Evolutionary conservation across 2,888 invertebrate species (phyloP), one percentile per base, ranked within the genome.

Genomic region (Tribolium freemani): DNA sequence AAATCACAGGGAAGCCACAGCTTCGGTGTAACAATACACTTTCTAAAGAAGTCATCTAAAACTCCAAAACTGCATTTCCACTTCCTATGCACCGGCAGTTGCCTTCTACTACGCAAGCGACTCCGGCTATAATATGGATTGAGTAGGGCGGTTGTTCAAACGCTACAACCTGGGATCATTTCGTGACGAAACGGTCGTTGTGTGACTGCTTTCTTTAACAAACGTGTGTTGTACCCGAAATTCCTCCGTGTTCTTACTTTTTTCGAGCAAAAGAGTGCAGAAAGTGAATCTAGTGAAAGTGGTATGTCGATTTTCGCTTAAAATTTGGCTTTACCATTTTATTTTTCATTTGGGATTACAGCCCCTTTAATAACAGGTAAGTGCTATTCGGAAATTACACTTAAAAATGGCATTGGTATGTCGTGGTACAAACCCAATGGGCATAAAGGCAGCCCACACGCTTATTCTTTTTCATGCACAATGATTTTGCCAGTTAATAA

Each of bases 61-160:
- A 38, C 48, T 63, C 63, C 10, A 38, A 45, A 54, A 64, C 30
- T 66, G 71, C 71, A 71, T 71, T 66, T 71, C 71, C 71, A 70
- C 70, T 71, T 71, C 71, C 66, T 57, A 64, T 71, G 71, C 71
- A 71, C 53, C 53, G 56, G 31, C 26, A 26, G 26, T 16, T 58
- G 76, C 54, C 54, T 60, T 73, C 78, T 73, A 79, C 73, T 78
- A 79, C 78, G 79, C 79, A 79, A 77, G 79, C 73, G 76, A 78
- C 77, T 77, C 75, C 76, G 76, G 72, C 75, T 76, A 75, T 78
- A 77, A 77, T 79, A 79, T 79, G 78, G 79, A 79, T 79, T 79
- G 79, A 76, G 77, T 75, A 70, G 78, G 79, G 79, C 71, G 71
- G 56, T 71, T 72, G 73, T 73, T 75, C 76, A 76, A 73, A 75